Base-by-base conservation (phyloP, 2,113 vertebrate species). In the Thomomys bottae region DNA sequence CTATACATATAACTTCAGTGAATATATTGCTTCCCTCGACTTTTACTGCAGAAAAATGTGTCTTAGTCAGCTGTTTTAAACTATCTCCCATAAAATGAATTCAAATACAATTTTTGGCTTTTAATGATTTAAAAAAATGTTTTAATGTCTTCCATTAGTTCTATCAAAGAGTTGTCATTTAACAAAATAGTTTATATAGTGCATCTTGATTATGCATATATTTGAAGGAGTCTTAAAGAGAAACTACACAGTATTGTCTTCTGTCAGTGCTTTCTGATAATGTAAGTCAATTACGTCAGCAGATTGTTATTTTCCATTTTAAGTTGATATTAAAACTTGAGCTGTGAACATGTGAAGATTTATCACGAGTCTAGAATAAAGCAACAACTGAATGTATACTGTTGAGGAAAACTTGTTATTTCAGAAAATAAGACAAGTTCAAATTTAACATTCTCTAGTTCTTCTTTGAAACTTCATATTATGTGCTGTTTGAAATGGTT, bases 261-360 rank as follows among this genome's bases (percentile, higher is more conserved):
- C 26, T 76, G 36, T 32, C 11, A 81, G 34, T 3, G 77, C 9
- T 68, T 84, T 68, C n/a, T n/a, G n/a, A 7, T 3, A 40, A 4
- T 14, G 12, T 38, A 67, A 21, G 70, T 87, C 83, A 71, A 54
- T 91, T 87, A 71, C 68, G 5, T 91, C 32, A 76, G 14, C 54
- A 73, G 64, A 91, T 40, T 32, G 59, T 8, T 77, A 92, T 88
- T 95, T 96, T 94, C n/a, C 5, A 30, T 10, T 45, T 64, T 28
- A 66, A 21, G 91, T 91, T 94, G 28, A 81, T 88, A 85, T 93
- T 87, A 84, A 95, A 92, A 90, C 72, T 57, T 92, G 49, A 84
- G 36, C 85, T 92, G 66, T 78, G 32, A 89, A 73, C 30, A 92
- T 32, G 66, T 89, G 84, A 73, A 95, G 59, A 45, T 61, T 70